Conservation (phyloP, 2,888 invertebrate genomes). For the Trachelus troglodyta region DNA sequence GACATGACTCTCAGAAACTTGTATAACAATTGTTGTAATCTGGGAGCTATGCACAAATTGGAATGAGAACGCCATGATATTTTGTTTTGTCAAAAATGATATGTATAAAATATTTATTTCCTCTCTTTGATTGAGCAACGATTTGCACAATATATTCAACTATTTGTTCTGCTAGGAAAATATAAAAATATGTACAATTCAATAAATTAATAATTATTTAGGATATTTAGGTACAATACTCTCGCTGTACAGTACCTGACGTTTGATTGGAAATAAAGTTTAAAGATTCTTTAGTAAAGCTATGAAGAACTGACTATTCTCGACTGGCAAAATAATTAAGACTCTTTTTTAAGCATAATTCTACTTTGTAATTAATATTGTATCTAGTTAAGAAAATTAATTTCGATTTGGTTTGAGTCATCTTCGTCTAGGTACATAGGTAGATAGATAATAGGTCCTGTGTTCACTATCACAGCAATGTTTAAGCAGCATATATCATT, state of each 20-base stretch:
- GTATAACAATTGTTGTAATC: neutral
- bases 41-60: conserved; percentile 25
- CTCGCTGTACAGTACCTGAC: conserved; percentile 40
- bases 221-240: conserved; percentile 39
- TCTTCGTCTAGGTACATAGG: conserved; percentile 14
- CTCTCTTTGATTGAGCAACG: conserved; percentile 53
- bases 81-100: conserved; percentile 54
- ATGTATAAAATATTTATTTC: conserved; percentile 63
- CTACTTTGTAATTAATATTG: conserved; percentile 11
- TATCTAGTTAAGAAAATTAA: conserved; percentile 18
- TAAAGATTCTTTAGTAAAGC: conserved; percentile 26
- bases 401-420: conserved; percentile 2
- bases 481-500: conserved; percentile 48
- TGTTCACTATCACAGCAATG: conserved; percentile 58
- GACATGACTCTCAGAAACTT: neutral
- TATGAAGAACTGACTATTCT: conserved; percentile 23
- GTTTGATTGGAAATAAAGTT: conserved; percentile 35
- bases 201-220: conserved; percentile 57
- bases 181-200: conserved; percentile 64
- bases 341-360: conserved; percentile 19
- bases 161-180: conserved; percentile 54
- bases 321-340: conserved; percentile 21
- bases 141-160: conserved; percentile 52
- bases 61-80: conserved; percentile 54
- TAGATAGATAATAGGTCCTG: conserved; percentile 16